These are phyloP conservation scores for Amniataba percoides DNA, from an alignment of 2,797 vertebrate genomes.

Conservation along the genomic window DNA sequence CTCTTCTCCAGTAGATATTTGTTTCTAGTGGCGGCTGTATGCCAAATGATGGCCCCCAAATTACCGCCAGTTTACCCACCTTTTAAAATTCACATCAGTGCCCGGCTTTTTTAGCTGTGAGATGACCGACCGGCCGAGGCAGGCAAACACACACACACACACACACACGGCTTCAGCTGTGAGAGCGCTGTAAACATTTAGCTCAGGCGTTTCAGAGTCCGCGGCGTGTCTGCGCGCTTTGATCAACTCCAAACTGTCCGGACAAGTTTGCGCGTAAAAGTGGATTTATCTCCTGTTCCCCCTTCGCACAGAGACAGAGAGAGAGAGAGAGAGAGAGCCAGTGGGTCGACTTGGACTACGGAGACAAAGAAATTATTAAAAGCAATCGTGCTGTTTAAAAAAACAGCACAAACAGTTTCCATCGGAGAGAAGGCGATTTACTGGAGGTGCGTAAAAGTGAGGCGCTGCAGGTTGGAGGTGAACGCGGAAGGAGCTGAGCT, in stretches of 20 bases:
- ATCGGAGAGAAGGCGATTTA: slow-evolving; percentile 61
- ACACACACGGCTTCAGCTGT: slow-evolving; percentile 61
- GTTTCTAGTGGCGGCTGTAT: slow-evolving; percentile 50
- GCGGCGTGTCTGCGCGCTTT: slow-evolving; percentile 51
- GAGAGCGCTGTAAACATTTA: slow-evolving; percentile 71
- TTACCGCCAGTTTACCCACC: slow-evolving; percentile 61
- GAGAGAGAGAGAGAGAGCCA: slow-evolving; percentile 9
- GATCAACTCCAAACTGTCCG: slow-evolving; percentile 70
- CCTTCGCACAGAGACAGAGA: slow-evolving; percentile 3
- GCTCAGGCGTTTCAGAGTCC: slow-evolving; percentile 71
- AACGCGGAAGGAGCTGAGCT: slow-evolving; percentile 49
- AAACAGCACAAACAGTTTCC: slow-evolving; percentile 63
- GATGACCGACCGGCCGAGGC: slow-evolving; percentile 17
- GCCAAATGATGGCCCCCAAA: slow-evolving; percentile 49
- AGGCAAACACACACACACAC: slow-evolving; percentile 1
- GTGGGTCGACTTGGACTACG: slow-evolving; percentile 32
- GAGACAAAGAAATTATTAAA: slow-evolving; percentile 54
- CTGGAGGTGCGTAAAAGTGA: slow-evolving; percentile 50
- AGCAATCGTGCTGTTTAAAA: slow-evolving; percentile 32
- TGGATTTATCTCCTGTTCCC: slow-evolving; percentile 46
- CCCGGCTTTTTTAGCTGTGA: slow-evolving; percentile 29
- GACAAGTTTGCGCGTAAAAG: slow-evolving; percentile 74
- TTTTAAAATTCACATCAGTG: slow-evolving; percentile 50
- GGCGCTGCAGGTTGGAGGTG: slow-evolving; percentile 37
- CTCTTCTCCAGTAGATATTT: slow-evolving; percentile 48